phyloP scores from a whole-genome alignment of 2,113 vertebrate genomes.

The Melanotaenia duboulayi region DNA sequence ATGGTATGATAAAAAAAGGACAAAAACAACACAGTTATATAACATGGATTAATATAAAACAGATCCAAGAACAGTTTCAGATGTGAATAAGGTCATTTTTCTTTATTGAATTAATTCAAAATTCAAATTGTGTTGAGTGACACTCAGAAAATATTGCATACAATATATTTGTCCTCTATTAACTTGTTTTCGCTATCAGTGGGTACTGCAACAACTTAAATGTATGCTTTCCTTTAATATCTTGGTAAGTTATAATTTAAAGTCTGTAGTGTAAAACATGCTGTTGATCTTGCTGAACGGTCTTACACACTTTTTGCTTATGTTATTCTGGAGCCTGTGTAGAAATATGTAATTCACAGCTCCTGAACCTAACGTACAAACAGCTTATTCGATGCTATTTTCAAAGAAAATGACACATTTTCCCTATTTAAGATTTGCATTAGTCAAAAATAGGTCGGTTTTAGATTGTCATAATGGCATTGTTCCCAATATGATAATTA shows the following conservation, averaged over 20 bases:
- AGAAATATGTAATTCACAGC: not conserved
- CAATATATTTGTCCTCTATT: slow-evolving; percentile 10
- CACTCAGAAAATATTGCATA: not conserved
- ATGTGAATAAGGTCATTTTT: too few relatives aligned
- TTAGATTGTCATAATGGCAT: not conserved
- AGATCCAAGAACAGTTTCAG: not conserved
- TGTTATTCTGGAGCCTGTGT: not conserved
- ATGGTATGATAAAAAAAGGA: not conserved
- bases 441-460: not conserved
- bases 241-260: not conserved
- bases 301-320: not conserved
- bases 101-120: too few relatives aligned
- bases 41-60: not conserved
- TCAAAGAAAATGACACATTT: not conserved
- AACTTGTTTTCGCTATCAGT: slow-evolving; percentile 34
- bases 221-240: not conserved
- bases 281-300: not conserved
- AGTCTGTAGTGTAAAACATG: not conserved
- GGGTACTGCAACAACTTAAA: slow-evolving; percentile 11
- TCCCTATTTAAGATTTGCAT: slow-evolving; percentile 1
- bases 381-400: not conserved
- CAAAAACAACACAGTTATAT: not conserved
- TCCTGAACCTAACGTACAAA: not conserved
- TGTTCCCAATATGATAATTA: slow-evolving; percentile 6
- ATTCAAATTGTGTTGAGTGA: too few relatives aligned